Base-by-base conservation (phyloP, 2,888 invertebrate species). In the Heliconius erato region DNA sequence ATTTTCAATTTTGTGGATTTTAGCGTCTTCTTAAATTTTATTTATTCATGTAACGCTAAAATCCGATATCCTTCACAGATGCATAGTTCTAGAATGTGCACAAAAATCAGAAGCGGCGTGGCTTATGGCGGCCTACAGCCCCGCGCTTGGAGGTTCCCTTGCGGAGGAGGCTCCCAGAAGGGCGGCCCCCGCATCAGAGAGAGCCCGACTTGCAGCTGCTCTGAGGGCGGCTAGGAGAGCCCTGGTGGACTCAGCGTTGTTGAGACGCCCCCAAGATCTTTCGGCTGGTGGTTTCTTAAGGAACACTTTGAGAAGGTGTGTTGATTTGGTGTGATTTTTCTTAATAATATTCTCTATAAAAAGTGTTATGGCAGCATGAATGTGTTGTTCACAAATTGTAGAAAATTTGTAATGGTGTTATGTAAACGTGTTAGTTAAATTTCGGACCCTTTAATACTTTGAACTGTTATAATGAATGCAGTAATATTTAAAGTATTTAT, bases 41-140 rank as follows among this genome's bases (percentile, higher is more conserved):
- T 44, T 19, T 49, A 16, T 49, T n/a, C 65, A 26, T 65, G 26
- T 26, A 26, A 14, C 67, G 28, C 14, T 67, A 67, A 67, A 67
- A 67, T 28, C 14, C 26, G 16, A 40, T 44, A 6, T 63, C 2
- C 14, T 11, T 23, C 28, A 44, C 89, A 98, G 98, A 89, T 99
- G 99, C 93, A 99, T 99, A 92, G 99, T 99, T 28, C 98, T 99
- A 89, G 99, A 99, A 92, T 99, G 99, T 0, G 93, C 97, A 0
- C 98, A 98, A 89, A 99, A 99, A 92, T 97, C 98, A 88, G 99
- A 99, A 94, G 98, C 99, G 76, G 99, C 99, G 0, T 98, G 98
- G 89, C 94, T 99, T 74, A 98, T 99, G 90, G 98, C 99, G 12
- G 98, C 98, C 67, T 99, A 99, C 92, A 98, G 98, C 88, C 98